These are phyloP conservation scores for Hypotaenidia okinawae DNA, from an alignment of 2,797 vertebrate genomes.

Conservation along the genomic window DNA sequence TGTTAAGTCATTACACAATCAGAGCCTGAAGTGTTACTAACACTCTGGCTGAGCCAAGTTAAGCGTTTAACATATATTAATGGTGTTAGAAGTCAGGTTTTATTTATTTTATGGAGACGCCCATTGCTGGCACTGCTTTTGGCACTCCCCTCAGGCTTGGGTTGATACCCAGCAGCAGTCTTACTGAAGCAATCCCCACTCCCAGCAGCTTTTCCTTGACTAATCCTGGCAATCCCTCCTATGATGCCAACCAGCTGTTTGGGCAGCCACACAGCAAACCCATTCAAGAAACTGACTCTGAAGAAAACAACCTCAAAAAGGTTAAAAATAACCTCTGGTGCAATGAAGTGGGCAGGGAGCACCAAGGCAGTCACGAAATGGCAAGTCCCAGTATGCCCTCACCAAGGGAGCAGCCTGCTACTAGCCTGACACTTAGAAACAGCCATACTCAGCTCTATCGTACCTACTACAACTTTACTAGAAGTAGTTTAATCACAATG, in stretches of 20 bases:
- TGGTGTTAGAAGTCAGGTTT: background rate
- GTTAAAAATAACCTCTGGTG: background rate
- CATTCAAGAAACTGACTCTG: background rate
- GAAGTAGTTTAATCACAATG: background rate
- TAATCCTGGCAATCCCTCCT: background rate
- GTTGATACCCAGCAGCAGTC: background rate
- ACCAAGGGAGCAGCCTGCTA: background rate
- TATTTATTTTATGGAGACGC: background rate
- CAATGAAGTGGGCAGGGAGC: background rate
- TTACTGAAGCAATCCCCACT: background rate
- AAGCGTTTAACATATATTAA: background rate
- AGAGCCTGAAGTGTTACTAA: background rate
- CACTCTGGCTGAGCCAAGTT: background rate
- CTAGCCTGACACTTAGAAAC: background rate
- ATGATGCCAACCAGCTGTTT: background rate
- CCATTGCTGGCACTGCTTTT: background rate
- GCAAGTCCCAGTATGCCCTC: fast-evolving
- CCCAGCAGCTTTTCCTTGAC: background rate
- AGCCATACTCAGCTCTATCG: background rate
- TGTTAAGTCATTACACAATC: background rate
- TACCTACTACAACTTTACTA: background rate
- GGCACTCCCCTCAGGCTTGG: background rate
- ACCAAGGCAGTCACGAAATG: fast-evolving
- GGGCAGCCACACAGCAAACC: background rate
- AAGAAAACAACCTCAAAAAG: background rate